Percentiles rank a stretch among this genome's conserved stretches.
Evolutionary conservation across 2,797 vertebrate species (phyloP).

Genomic region (Euphonia xanthogaster): DNA sequence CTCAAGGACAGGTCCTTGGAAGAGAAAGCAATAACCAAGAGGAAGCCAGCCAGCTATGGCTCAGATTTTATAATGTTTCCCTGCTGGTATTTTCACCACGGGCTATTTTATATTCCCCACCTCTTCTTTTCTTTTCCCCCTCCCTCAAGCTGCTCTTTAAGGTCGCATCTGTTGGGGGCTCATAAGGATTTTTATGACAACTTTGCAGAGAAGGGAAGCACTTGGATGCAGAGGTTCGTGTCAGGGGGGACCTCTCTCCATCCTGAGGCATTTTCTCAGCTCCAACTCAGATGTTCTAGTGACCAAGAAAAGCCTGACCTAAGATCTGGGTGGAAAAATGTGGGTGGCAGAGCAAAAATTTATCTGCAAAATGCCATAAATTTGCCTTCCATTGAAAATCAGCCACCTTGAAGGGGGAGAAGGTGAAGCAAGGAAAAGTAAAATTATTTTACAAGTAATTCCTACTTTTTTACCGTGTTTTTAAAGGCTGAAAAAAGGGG

Average conservation of each 20-base stretch:
- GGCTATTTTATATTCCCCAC: slow-evolving; percentile 66
- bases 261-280: slow-evolving; percentile 16
- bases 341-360: neutral
- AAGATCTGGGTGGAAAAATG: neutral
- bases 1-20: slow-evolving; percentile 56
- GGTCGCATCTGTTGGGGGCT: slow-evolving; percentile 77
- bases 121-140: neutral
- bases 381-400: neutral
- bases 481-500: neutral
- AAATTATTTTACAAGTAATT: neutral
- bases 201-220: slow-evolving; percentile 62
- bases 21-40: slow-evolving; percentile 74
- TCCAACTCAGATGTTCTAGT: neutral
- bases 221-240: slow-evolving; percentile 25
- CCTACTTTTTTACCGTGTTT: neutral
- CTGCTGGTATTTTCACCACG: slow-evolving; percentile 75
- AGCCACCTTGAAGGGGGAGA: neutral
- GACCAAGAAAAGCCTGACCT: slow-evolving; percentile 6
- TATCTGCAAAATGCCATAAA: neutral
- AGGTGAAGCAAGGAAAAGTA: neutral
- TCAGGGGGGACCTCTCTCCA: slow-evolving; percentile 13
- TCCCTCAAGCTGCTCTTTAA: slow-evolving; percentile 48
- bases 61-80: slow-evolving; percentile 75
- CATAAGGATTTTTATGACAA: slow-evolving; percentile 76
- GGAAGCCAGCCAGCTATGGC: slow-evolving; percentile 65